Evolutionary conservation across 2,888 invertebrate genomes (phyloP), one percentile per base, ranked within the genome.

Genomic region (Dioctria linearis): DNA sequence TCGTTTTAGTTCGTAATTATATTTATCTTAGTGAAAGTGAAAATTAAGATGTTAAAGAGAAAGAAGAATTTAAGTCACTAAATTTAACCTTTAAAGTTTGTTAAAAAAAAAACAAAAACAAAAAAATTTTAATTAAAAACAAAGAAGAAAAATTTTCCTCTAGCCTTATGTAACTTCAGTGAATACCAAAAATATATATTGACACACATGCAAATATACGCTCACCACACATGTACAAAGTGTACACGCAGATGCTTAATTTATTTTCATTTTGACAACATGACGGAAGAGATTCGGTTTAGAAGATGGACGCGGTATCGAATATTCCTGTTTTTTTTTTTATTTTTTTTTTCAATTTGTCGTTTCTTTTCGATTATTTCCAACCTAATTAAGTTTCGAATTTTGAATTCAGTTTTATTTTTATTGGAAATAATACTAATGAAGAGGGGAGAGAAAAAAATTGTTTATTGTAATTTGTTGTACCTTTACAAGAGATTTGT

Each of bases 11-110:
- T 76, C 40, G 46, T 76, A 76, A 63, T 39, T 76, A 63, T 76
- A 76, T 76, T 76, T 76, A 76, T 75, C 73, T 76, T 76, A 76
- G 76, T 49, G 76, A 79, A 79, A 69, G 67, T 69, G 66, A 69
- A 67, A 25, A 67, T 79, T 79, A 79, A 67, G 57, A 42, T 57
- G 59, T 43, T 46, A 69, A 67, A 79, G 57, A 57, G 43, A 78
- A 65, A 73, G 25, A 67, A 57, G 43, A 78, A 67, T 78, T 66
- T 78, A 79, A 66, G 66, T 79, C 78, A 76, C 76, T 76, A 76
- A 76, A 76, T 63, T 76, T 76, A 76, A 63, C 76, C 76, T 76
- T 49, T 63, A 76, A 76, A 42, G 63, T 63, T 76, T 76, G 76
- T 76, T 76, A 76, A 25, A 25, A 25, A 0, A 25, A 25, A 25